Conservation (phyloP, 2,113 vertebrate genomes). For the Butorides virescens region DNA sequence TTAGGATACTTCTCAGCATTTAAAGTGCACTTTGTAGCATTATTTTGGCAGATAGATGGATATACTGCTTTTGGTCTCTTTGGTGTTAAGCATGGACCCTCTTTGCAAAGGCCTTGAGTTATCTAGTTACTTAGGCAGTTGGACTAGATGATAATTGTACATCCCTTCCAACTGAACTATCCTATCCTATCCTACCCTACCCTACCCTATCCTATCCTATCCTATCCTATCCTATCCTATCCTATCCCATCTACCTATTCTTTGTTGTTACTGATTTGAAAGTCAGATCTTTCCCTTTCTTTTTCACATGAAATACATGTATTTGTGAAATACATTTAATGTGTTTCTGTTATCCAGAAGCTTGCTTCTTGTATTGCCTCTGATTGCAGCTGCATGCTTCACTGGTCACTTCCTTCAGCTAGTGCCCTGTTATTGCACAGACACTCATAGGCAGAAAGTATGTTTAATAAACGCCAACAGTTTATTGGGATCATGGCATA, state of each 20-base stretch:
- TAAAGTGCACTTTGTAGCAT: not conserved
- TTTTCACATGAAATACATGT: not conserved
- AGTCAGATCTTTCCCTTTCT: not conserved
- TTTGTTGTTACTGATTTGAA: not conserved
- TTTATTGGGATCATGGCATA: fast-evolving
- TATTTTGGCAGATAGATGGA: not conserved
- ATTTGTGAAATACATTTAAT: not conserved
- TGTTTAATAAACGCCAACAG: not conserved
- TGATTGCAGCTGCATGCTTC: not conserved
- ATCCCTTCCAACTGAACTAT: not conserved
- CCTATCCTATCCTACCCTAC: not conserved
- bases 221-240: not conserved
- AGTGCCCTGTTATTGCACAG: not conserved
- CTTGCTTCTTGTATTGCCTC: not conserved
- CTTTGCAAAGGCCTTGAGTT: not conserved
- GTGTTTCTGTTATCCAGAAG: not conserved
- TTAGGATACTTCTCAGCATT: not conserved
- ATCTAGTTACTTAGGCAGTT: not conserved
- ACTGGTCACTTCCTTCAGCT: not conserved
- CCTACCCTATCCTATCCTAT: too few species aligned
- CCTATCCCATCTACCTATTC: not conserved
- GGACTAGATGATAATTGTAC: not conserved
- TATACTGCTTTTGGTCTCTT: not conserved
- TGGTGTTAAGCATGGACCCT: not conserved
- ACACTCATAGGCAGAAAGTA: not conserved